phyloP scores from a whole-genome alignment of 2,888 invertebrate genomes.

The Macaria notata region DNA sequence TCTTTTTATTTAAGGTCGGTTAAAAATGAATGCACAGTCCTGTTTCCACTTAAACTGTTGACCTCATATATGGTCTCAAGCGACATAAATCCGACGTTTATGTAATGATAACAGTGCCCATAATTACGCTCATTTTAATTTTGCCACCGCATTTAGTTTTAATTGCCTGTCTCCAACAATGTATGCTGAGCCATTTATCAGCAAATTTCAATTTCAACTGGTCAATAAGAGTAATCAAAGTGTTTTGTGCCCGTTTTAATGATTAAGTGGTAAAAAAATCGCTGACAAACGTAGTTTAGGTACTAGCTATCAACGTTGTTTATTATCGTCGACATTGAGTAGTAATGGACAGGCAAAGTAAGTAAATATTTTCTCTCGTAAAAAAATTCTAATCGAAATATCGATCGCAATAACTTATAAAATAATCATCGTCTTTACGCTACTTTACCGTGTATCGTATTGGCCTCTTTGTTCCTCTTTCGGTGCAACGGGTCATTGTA shows the following conservation, averaged over 20 bases:
- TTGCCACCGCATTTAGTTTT: conserved; percentile 35
- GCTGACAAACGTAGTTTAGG: conserved; percentile 64
- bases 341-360: too few relatives aligned
- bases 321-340: too few relatives aligned
- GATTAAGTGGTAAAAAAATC: conserved; percentile 74
- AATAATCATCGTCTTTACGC: too few relatives aligned
- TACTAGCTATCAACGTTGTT: conserved; percentile 49
- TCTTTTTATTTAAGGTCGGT: too few relatives aligned
- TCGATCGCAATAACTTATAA: too few relatives aligned
- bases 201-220: conserved; percentile 41
- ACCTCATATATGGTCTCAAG: conserved; percentile 41
- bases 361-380: too few relatives aligned
- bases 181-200: conserved; percentile 44
- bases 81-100: conserved; percentile 34
- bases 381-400: too few relatives aligned
- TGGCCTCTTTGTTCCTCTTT: too few relatives aligned
- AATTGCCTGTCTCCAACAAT: conserved; percentile 33
- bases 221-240: conserved; percentile 56
- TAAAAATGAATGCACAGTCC: conserved; percentile 56
- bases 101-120: conserved; percentile 36
- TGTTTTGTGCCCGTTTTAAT: conserved; percentile 49
- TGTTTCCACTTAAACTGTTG: conserved; percentile 54
- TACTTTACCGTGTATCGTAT: too few relatives aligned
- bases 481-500: too few relatives aligned
- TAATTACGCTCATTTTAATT: conserved; percentile 33